These are phyloP conservation scores for Desmophyllum pertusum DNA, from an alignment of 92 coral and sea anemone species.

Conservation along the genomic window DNA sequence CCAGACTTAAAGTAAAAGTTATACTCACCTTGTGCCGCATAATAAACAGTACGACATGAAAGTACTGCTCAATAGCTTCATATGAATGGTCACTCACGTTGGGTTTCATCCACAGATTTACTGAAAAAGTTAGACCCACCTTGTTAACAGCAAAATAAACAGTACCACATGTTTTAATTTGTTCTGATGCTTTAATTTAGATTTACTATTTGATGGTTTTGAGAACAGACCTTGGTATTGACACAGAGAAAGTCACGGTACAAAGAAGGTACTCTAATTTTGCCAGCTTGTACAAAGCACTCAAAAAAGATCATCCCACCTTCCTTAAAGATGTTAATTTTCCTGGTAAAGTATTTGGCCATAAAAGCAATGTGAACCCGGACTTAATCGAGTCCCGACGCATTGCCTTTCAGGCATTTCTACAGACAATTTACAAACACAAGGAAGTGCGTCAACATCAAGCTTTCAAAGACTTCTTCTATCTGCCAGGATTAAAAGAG, in stretches of 20 bases:
- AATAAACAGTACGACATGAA: too few species aligned
- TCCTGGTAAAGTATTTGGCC: conserved; percentile 84
- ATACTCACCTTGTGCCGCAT: too few species aligned
- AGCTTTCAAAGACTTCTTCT: conserved; percentile 91
- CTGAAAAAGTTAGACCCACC: too few species aligned
- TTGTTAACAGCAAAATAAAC: too few species aligned
- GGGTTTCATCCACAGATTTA: too few species aligned
- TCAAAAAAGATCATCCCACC: conserved; percentile 73
- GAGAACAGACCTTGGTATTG: conserved; percentile 70
- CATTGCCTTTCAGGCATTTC: conserved; percentile 74
- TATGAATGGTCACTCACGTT: too few species aligned
- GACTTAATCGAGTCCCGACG: conserved; percentile 71
- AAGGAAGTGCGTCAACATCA: conserved; percentile 67
- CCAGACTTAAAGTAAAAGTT: too few species aligned
- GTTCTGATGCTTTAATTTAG: too few species aligned
- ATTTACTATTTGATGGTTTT: conserved; percentile 79
- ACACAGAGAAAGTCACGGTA: conserved; percentile 85
- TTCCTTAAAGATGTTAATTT: conserved; percentile 65
- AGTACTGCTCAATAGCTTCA: too few species aligned
- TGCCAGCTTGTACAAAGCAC: conserved; percentile 75
- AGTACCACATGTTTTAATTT: too few species aligned
- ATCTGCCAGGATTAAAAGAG: conserved; percentile 70
- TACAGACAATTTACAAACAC: conserved; percentile 64
- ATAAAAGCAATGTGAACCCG: conserved; percentile 66
- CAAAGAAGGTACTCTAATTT: conserved; percentile 90